Conservation (phyloP, 2,113 vertebrate species). For the Sporophila hypoxantha region DNA sequence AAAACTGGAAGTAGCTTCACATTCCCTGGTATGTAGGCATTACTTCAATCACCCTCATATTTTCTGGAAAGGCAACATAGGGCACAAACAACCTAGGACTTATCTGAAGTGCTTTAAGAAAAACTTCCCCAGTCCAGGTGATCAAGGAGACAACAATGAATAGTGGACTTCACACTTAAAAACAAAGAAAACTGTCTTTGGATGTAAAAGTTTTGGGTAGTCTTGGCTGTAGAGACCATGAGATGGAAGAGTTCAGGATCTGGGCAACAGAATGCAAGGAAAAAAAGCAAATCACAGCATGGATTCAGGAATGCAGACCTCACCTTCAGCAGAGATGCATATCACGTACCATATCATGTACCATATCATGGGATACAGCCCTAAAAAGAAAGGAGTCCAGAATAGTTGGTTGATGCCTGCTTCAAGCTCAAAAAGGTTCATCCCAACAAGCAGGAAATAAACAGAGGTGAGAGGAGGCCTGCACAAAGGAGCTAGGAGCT, state of each 20-base stretch:
- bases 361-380: background rate
- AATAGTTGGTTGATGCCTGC: background rate
- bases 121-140: background rate
- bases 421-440: background rate
- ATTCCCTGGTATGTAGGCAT: background rate
- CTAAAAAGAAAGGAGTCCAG: fast-evolving
- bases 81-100: background rate
- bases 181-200: background rate
- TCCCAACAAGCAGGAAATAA: background rate
- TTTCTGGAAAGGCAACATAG: background rate
- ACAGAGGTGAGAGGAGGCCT: background rate
- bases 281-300: background rate
- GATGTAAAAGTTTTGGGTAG: background rate
- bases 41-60: background rate
- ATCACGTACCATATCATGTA: background rate
- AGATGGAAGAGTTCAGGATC: background rate
- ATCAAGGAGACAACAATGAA: background rate
- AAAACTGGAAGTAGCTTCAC: background rate
- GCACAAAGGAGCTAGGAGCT: background rate
- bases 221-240: background rate
- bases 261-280: background rate
- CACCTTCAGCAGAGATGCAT: background rate
- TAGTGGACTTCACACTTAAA: background rate
- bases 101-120: background rate
- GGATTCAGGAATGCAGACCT: background rate